A percentile compares a stretch with the other conserved stretches of the same genome.
These are phyloP conservation scores for Agonopterix subpropinquella DNA, from an alignment of 2,888 invertebrate genomes.

Conservation along the genomic window DNA sequence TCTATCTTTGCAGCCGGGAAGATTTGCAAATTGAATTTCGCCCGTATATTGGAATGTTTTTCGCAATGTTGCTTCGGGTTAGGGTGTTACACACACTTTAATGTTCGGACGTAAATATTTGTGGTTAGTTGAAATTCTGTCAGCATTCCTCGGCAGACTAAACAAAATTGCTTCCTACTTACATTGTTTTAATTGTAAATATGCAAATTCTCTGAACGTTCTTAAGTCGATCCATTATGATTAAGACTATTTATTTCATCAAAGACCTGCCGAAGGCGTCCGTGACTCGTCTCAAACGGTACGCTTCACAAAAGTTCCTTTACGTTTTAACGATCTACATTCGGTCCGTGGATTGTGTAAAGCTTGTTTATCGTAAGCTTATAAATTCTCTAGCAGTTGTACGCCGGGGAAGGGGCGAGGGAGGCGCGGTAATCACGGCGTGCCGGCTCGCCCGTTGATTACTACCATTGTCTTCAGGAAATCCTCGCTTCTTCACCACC, in stretches of 20 bases:
- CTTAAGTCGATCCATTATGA: constrained; percentile 3
- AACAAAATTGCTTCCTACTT: too few species aligned
- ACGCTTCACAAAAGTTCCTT: constrained; percentile 1
- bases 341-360: constrained; percentile 5
- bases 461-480: constrained; percentile 56
- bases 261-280: constrained; percentile 8
- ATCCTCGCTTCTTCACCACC: constrained; percentile 44
- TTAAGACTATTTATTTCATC: constrained; percentile 5
- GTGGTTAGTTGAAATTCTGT: too few species aligned
- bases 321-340: constrained; percentile 4
- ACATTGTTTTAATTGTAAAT: too few species aligned
- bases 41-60: constrained; percentile 28
- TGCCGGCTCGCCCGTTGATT: constrained; percentile 42
- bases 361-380: constrained; percentile 43
- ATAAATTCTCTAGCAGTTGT: constrained; percentile 36
- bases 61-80: background rate
- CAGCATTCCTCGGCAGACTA: too few species aligned
- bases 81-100: too few species aligned
- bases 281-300: constrained; percentile 1
- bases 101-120: too few species aligned
- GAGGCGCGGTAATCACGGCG: constrained; percentile 36
- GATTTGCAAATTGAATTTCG: constrained; percentile 47
- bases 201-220: background rate
- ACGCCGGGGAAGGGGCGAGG: constrained; percentile 4
- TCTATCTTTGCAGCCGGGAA: constrained; percentile 38